Evolutionary conservation across 2,113 vertebrate species (phyloP).

Genomic region (Colistium nudipinnis): DNA sequence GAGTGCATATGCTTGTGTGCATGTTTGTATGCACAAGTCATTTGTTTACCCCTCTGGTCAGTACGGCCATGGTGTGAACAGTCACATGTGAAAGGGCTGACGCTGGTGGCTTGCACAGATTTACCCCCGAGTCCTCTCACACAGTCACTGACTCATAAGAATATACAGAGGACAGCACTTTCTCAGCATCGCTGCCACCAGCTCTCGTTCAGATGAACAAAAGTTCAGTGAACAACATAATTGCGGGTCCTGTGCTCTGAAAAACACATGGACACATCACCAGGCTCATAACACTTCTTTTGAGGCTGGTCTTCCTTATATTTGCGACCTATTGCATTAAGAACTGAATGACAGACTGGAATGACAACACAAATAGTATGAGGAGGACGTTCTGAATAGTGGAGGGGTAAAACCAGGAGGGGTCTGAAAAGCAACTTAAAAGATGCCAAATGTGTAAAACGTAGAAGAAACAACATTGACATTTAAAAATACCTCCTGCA

Average conservation of each 20-base stretch:
- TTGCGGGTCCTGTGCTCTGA: neutral
- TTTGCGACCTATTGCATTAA: neutral
- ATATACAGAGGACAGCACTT: neutral
- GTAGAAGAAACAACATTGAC: too few species aligned
- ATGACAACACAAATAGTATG: neutral
- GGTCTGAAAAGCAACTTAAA: too few species aligned
- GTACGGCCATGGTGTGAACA: slow-evolving; percentile 51
- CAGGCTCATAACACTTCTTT: neutral
- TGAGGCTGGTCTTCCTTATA: neutral
- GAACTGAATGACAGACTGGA: neutral
- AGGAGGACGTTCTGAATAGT: too few species aligned
- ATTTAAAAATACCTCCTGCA: neutral
- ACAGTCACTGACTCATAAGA: slow-evolving; percentile 11
- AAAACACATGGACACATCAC: neutral
- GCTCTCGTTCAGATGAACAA: neutral
- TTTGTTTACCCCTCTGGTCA: slow-evolving; percentile 78
- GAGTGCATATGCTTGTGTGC: slow-evolving; percentile 11
- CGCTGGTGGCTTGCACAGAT: slow-evolving; percentile 21
- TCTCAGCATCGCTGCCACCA: neutral
- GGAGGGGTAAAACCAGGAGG: too few species aligned
- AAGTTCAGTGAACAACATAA: slow-evolving; percentile 9
- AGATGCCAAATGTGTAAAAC: too few species aligned
- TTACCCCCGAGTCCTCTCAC: slow-evolving; percentile 15
- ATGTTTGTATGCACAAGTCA: slow-evolving; percentile 37
- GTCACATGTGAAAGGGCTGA: slow-evolving; percentile 68